phyloP scores from a whole-genome alignment of 1,140 invertebrate genomes.

The Nautilus pompilius region DNA sequence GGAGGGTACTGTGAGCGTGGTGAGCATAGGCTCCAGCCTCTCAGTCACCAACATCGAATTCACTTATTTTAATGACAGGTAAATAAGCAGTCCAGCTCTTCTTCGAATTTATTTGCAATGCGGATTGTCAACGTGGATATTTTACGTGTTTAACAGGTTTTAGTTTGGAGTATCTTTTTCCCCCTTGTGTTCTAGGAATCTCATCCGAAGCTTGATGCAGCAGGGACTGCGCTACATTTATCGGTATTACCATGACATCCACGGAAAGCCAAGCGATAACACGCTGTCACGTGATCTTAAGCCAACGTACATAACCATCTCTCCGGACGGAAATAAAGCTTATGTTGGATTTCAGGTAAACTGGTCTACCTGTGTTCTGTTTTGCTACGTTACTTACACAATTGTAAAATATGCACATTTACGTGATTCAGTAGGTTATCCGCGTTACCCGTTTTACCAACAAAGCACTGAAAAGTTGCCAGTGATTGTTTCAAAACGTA shows the following conservation, averaged over 20 bases:
- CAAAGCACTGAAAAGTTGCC: too few species aligned
- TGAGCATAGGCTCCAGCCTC: conserved; percentile 2
- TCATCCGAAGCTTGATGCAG: background rate
- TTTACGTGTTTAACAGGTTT: background rate
- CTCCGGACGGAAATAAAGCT: conserved; percentile 9
- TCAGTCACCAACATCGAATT: conserved; percentile 13
- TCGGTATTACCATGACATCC: too few species aligned
- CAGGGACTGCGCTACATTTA: conserved; percentile 1
- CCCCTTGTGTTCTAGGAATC: background rate
- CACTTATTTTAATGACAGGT: conserved; percentile 5
- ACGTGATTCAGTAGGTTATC: too few species aligned
- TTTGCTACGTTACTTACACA: too few species aligned
- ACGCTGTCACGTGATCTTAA: conserved; percentile 7
- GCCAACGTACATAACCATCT: conserved; percentile 14
- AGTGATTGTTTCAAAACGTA: too few species aligned
- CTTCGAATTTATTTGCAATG: background rate
- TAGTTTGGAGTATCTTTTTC: background rate
- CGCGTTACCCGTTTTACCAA: too few species aligned
- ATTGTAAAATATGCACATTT: too few species aligned
- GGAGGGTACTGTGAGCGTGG: conserved; percentile 9
- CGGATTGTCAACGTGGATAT: background rate
- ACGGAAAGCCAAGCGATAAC: background rate
- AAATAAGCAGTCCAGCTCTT: background rate
- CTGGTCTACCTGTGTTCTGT: too few species aligned
- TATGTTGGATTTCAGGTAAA: conserved; percentile 17